These are phyloP conservation scores for Peromyscus aztecus DNA, from an alignment of 2,797 vertebrate genomes.

Conservation along the genomic window DNA sequence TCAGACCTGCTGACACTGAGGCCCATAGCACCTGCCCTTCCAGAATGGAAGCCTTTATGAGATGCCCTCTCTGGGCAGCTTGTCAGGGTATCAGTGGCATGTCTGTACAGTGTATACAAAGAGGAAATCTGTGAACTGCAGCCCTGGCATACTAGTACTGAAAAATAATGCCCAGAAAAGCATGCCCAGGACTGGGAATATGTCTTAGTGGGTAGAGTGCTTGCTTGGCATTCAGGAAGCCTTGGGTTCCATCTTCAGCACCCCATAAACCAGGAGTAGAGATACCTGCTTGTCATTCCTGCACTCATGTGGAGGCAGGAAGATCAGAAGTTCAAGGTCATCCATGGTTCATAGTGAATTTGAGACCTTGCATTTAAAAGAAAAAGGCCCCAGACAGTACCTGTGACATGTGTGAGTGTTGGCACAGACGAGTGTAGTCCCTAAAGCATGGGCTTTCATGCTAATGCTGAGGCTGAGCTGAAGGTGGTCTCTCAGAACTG, in stretches of 20 bases:
- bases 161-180: neutral
- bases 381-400: neutral
- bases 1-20: fast-evolving
- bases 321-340: neutral
- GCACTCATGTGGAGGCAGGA: neutral
- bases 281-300: neutral
- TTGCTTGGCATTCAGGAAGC: neutral
- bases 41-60: fast-evolving
- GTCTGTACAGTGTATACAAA: neutral
- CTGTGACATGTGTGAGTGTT: neutral
- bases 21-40: neutral
- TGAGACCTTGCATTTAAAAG: neutral
- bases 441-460: neutral
- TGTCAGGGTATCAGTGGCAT: neutral
- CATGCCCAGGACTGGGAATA: neutral
- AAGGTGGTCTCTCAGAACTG: neutral
- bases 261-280: neutral
- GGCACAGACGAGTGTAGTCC: too few species aligned
- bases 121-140: neutral
- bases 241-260: neutral
- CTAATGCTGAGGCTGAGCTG: neutral
- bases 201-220: neutral
- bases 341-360: neutral
- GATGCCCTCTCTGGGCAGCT: fast-evolving
- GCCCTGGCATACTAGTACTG: neutral